Evolutionary conservation across 2,888 invertebrate genomes (phyloP), one percentile per base, ranked within the genome.

Genomic region (Xylota segnis): DNA sequence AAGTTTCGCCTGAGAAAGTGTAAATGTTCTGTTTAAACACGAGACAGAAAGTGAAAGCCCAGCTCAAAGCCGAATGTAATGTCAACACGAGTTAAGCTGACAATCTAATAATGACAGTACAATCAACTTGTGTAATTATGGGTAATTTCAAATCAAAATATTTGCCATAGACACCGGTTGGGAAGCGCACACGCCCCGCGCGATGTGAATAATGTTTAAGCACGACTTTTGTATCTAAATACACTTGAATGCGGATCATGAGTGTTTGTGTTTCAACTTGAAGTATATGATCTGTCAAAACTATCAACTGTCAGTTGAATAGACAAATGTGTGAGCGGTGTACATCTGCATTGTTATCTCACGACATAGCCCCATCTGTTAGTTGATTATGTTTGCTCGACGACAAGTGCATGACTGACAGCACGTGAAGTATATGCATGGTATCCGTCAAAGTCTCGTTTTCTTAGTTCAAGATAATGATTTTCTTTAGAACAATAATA

Each of bases 31-130:
- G 14, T 27, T 23, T 27, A 12, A 29, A 32, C 12, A 23, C 23
- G 3, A n/a, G n/a, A 40, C 27, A 23, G 52, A 72, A 72, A 72
- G 72, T 61, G 52, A 72, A 72, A 72, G 47, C 18, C 58, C 29
- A 59, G 12, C 23, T 18, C 12, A 7, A 63, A 47, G 45, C 47
- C 43, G 1, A 14, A 43, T 43, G 61, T 45, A 61, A 27, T 27
- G 43, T 45, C 61, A 16, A 16, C 45, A 63, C 61, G 9, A 16
- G 9, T 45, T 10, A 2, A 27, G 6, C 43, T 47, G 66, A 66
- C 23, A 65, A 32, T 50, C 50, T 14, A 52, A 27, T 54, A 52
- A 66, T 66, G 66, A 70, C 68, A 70, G 56, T 40, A 43, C 29
- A 43, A 45, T 56, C 68, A 56, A 14, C 56, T 56, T 32, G 29